Evolutionary conservation across 1,140 invertebrate genomes (phyloP), one percentile per base, ranked within the genome.

Genomic region (Caenorhabditis inopinata): DNA sequence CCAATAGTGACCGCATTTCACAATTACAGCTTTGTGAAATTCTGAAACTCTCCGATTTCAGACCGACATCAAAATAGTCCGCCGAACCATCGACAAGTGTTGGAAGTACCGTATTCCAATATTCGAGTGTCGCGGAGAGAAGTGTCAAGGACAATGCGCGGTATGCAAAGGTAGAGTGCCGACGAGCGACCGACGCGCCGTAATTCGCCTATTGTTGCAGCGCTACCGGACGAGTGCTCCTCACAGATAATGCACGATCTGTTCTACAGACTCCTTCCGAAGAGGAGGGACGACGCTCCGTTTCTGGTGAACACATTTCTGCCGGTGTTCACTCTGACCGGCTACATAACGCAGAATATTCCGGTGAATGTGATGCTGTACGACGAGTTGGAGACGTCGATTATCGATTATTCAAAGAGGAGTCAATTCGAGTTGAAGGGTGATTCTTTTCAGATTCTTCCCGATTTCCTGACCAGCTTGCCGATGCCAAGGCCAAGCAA

Each of bases 231-330:
- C 1, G 85, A 88, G 47, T 87, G 86, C 53, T 76, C 84, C 0
- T 80, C 83, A 9, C 84, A 85, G 76, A 87, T 87, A 87, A 86
- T 87, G 83, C 86, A 87, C 48, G 87, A 88, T 80, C 51, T 88
- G 0, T 88, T 88, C 83, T 88, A 88, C 78, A 83, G 87, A 25
- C 85, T 88, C 11, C 79, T 88, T 27, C 87, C 87, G n/a, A 77
- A 77, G 12, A 83, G 88, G 79, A 27, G 88, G 18, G 53, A 80
- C 21, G 42, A 42, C 1, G 16, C 38, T 21, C 87, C 86, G 14
- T 78, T 88, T 53, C 80, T 82, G 27, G 38, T 88, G 29, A 88
- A 88, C 68, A 81, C 83, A 14, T 88, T 88, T 47, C 74, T 88
- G 14, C 87, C 87, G 16, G 58, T 88, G 21, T 88, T 84, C 68